Evolutionary conservation across 2,113 vertebrate species (phyloP).

Genomic region (Seriola dumerili): DNA sequence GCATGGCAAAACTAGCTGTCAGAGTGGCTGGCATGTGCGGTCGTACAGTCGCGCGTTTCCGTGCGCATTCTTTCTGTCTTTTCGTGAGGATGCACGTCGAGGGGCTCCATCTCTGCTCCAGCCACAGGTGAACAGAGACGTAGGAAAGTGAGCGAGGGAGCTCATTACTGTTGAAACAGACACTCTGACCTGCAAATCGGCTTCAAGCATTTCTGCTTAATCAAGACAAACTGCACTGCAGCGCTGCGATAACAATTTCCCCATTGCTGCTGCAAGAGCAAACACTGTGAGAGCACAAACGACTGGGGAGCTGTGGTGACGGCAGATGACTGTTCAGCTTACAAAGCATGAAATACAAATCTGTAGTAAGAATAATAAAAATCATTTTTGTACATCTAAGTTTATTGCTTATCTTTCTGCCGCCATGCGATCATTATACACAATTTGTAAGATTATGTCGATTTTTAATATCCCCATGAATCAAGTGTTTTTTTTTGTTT

Average conservation of each 20-base stretch:
- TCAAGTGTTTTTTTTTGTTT: constrained; percentile 22
- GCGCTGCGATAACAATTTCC: constrained; percentile 10
- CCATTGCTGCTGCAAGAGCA: constrained; percentile 13
- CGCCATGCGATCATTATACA: constrained; percentile 27
- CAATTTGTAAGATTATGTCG: constrained; percentile 27
- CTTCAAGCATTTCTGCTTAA: constrained; percentile 35
- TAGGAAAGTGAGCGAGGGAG: constrained; percentile 12
- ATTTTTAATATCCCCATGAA: constrained; percentile 45
- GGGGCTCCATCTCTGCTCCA: constrained; percentile 39
- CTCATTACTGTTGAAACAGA: constrained; percentile 1
- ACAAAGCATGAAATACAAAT: constrained; percentile 46
- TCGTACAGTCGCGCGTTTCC: neutral
- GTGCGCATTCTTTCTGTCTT: neutral
- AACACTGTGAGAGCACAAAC: constrained; percentile 20
- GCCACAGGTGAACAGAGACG: constrained; percentile 5
- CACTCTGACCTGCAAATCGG: constrained; percentile 12
- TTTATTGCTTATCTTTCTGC: constrained; percentile 45
- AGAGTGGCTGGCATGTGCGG: neutral
- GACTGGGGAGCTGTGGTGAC: constrained; percentile 16
- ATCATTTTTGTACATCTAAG: constrained; percentile 4
- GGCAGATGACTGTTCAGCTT: constrained; percentile 44
- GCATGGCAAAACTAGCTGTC: constrained; percentile 8
- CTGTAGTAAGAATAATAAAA: constrained; percentile 11
- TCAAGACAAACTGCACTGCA: constrained; percentile 45
- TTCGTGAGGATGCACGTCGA: neutral